Evolutionary conservation across 1,140 invertebrate genomes (phyloP).

Genomic region (Leptoteleia sp.): DNA sequence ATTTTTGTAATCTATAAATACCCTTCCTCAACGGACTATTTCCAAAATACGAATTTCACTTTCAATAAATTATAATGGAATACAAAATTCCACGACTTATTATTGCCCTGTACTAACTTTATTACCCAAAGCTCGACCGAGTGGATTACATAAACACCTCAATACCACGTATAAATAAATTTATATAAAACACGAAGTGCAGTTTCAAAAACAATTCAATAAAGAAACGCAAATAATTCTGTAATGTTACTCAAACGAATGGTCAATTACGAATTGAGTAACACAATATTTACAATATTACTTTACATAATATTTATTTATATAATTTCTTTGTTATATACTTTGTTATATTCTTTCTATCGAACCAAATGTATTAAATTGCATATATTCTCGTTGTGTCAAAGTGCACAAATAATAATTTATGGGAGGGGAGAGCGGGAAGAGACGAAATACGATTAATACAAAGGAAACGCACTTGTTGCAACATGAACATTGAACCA

Average conservation of each 20-base stretch:
- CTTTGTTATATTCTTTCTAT: neutral
- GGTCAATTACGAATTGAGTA: slow-evolving; percentile 14
- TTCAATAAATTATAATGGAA: neutral
- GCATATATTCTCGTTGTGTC: neutral
- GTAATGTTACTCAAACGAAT: slow-evolving; percentile 7
- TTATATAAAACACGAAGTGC: slow-evolving; percentile 10
- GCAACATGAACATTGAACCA: slow-evolving; percentile 10
- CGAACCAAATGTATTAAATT: slow-evolving; percentile 2
- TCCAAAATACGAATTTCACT: neutral
- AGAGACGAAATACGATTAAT: slow-evolving; percentile 3
- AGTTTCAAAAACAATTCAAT: slow-evolving; percentile 9
- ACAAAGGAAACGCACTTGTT: slow-evolving; percentile 22
- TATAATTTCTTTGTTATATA: neutral
- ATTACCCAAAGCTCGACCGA: slow-evolving; percentile 13
- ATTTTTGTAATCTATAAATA: too few relatives aligned
- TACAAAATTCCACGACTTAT: neutral
- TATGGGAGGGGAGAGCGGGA: neutral
- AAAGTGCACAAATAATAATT: too few relatives aligned
- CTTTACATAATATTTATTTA: neutral
- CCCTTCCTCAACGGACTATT: too few relatives aligned
- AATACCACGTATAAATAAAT: neutral
- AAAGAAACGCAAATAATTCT: slow-evolving; percentile 22
- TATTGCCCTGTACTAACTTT: neutral
- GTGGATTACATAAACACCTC: slow-evolving; percentile 18
- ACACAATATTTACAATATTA: slow-evolving; percentile 3